These are phyloP conservation scores for Temnothorax curvispinosus DNA, from an alignment of 1,140 invertebrate genomes.

Conservation along the genomic window DNA sequence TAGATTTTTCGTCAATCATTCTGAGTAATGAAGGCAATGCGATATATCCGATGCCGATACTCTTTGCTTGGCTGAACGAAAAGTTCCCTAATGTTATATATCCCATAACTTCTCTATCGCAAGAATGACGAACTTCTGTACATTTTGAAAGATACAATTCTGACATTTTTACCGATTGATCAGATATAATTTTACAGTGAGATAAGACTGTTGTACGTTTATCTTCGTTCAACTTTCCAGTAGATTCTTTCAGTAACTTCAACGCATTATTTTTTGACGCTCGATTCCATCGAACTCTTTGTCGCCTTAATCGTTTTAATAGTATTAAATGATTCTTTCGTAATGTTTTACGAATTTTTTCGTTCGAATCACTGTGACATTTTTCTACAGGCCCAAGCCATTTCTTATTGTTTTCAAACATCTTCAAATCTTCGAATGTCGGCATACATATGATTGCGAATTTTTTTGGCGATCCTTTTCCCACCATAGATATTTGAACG, in stretches of 20 bases:
- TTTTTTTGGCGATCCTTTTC: conserved; percentile 84
- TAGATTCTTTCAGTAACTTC: conserved; percentile 37
- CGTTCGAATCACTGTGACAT: conserved; percentile 87
- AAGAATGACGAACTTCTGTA: conserved; percentile 87
- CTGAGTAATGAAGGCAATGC: conserved; percentile 86
- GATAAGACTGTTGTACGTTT: conserved; percentile 29
- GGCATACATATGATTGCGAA: conserved; percentile 90
- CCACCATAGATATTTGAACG: conserved; percentile 84
- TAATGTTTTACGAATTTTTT: conserved; percentile 86
- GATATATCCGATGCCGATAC: conserved; percentile 90
- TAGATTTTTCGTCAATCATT: conserved; percentile 80
- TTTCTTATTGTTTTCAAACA: conserved; percentile 79
- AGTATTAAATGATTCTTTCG: conserved; percentile 87
- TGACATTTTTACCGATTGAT: conserved; percentile 88
- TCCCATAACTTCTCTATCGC: conserved; percentile 90
- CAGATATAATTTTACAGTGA: conserved; percentile 78
- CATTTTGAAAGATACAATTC: conserved; percentile 89
- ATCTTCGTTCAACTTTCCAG: conserved; percentile 19
- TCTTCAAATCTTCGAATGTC: conserved; percentile 85
- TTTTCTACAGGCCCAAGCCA: conserved; percentile 86
- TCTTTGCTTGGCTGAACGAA: conserved; percentile 88
- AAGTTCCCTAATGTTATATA: conserved; percentile 90
- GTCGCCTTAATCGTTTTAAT: conserved; percentile 87
- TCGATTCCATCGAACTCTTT: conserved; percentile 86
- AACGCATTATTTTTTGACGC: conserved; percentile 76